Conservation (phyloP, 2,888 invertebrate species). For the Drosophila setosimentum region DNA sequence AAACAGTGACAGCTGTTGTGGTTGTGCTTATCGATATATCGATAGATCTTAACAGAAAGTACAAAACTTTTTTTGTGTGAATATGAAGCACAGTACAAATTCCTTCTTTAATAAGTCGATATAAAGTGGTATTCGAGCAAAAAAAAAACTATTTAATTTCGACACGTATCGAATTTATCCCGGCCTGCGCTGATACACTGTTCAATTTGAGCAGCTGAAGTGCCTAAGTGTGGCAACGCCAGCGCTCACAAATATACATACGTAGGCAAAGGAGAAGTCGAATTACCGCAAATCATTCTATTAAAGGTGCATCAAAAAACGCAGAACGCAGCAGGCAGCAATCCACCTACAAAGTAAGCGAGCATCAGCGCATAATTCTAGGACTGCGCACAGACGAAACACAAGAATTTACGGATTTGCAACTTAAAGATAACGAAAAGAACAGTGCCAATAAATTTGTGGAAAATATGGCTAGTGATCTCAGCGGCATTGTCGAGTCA, state of each 20-base stretch:
- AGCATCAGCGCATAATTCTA: slow-evolving; percentile 23
- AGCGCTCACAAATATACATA: slow-evolving; percentile 35
- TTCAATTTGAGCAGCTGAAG: slow-evolving; percentile 38
- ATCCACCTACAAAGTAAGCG: slow-evolving; percentile 19
- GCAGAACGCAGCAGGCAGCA: slow-evolving; percentile 35
- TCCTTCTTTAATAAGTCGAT: background rate
- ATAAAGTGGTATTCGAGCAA: no score
- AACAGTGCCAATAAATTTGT: slow-evolving; percentile 34
- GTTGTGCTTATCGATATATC: slow-evolving; percentile 43
- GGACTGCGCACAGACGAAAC: slow-evolving; percentile 25
- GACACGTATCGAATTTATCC: background rate
- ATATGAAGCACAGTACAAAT: background rate
- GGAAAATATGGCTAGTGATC: slow-evolving; percentile 66
- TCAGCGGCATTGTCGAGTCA: slow-evolving; percentile 86
- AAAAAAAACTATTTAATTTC: background rate
- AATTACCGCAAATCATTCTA: slow-evolving; percentile 64
- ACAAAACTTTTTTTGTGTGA: background rate
- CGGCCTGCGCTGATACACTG: slow-evolving; percentile 16
- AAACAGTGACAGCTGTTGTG: slow-evolving; percentile 42
- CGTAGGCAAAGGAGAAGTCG: slow-evolving; percentile 40
- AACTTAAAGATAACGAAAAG: slow-evolving; percentile 18
- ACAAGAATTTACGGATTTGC: slow-evolving; percentile 25
- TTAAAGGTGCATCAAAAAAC: slow-evolving; percentile 42
- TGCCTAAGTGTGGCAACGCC: slow-evolving; percentile 36
- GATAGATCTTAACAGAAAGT: slow-evolving; percentile 4